Conservation (phyloP, 2,797 vertebrate genomes). For the Octomys mimax region DNA sequence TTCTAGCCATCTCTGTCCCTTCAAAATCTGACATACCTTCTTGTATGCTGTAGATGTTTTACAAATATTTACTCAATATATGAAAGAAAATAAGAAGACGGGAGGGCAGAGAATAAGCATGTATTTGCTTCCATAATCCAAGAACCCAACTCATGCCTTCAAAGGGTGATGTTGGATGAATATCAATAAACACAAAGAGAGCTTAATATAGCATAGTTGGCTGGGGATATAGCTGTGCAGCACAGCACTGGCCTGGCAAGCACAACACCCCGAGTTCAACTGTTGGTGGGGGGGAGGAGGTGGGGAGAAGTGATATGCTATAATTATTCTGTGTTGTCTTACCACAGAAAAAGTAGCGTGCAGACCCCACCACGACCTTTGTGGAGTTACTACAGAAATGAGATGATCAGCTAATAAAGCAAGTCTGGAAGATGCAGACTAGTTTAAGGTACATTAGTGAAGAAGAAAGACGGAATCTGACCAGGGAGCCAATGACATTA, state of each 20-base stretch:
- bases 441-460: not conserved
- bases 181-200: not conserved
- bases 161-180: not conserved
- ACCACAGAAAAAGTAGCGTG: not conserved
- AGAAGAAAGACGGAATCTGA: not conserved
- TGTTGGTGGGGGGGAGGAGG: too few relatives aligned
- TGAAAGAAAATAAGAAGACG: not conserved
- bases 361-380: not conserved
- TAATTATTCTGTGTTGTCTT: not conserved
- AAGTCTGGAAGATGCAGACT: conserved; percentile 24
- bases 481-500: not conserved
- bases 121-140: conserved; percentile 17
- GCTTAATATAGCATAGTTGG: not conserved
- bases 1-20: not conserved
- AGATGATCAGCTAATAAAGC: conserved; percentile 41
- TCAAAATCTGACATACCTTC: conserved; percentile 35
- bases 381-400: not conserved
- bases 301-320: not conserved
- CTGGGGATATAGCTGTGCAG: too few relatives aligned
- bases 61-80: conserved; percentile 29
- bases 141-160: not conserved
- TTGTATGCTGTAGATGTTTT: not conserved
- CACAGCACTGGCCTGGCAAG: too few relatives aligned
- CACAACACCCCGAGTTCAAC: too few relatives aligned
- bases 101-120: not conserved